phyloP scores from a whole-genome alignment of 1,140 invertebrate genomes.

The Periplaneta americana region DNA sequence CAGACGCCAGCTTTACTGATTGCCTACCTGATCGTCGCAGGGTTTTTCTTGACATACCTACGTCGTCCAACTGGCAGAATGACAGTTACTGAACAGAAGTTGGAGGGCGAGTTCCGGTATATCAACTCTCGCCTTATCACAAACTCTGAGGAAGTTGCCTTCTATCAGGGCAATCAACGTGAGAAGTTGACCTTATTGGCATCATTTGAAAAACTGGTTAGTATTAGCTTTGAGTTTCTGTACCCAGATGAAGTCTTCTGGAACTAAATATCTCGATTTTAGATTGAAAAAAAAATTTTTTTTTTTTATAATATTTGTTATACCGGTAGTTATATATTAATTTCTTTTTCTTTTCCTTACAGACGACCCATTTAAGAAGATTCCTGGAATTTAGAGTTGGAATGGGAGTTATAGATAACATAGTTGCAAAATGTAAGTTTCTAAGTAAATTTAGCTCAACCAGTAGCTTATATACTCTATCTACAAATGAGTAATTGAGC shows the following conservation, averaged over 20 bases:
- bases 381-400: constrained; percentile 88
- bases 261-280: neutral
- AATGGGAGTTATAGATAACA: constrained; percentile 94
- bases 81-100: constrained; percentile 90
- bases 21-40: constrained; percentile 78
- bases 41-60: constrained; percentile 70
- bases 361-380: constrained; percentile 74
- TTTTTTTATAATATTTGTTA: neutral
- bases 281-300: neutral
- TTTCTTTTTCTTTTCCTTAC: constrained; percentile 25
- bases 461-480: neutral
- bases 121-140: constrained; percentile 95
- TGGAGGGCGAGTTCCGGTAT: constrained; percentile 96
- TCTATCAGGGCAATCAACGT: constrained; percentile 78
- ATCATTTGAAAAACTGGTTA: constrained; percentile 85
- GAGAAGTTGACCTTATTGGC: constrained; percentile 84
- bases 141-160: constrained; percentile 89
- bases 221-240: constrained; percentile 29
- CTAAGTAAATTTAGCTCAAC: neutral
- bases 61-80: constrained; percentile 80
- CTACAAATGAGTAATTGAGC: too few species aligned
- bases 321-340: constrained; percentile 1
- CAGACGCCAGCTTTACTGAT: constrained; percentile 85
- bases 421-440: constrained; percentile 90
- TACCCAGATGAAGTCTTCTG: too few species aligned